A percentile compares a stretch with the other conserved stretches of the same genome.
Evolutionary conservation across 2,113 vertebrate species (phyloP).

Genomic region (Eudyptes chrysolophus): DNA sequence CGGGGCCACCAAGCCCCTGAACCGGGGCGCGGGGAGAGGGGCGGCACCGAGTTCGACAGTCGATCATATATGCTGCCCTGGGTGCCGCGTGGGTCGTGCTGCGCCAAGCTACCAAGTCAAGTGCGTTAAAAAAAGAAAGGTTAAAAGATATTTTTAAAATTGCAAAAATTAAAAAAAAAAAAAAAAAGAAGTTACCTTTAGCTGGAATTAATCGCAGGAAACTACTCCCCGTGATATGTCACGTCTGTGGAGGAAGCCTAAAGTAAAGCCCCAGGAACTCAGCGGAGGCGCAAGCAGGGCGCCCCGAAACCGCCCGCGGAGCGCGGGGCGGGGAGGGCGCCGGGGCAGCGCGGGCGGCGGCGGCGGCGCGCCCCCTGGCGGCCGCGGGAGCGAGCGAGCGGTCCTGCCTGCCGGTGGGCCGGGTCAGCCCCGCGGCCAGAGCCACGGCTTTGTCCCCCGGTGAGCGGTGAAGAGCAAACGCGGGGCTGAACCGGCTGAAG

Average conservation of each 20-base stretch:
- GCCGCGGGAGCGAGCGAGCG: background rate
- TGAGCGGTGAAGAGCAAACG: fast-evolving
- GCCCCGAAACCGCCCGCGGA: background rate
- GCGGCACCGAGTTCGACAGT: background rate
- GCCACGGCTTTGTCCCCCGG: background rate
- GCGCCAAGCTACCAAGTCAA: background rate
- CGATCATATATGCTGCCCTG: background rate
- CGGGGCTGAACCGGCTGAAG: background rate
- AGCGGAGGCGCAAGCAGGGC: background rate
- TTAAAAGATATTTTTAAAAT: background rate
- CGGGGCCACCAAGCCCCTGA: background rate
- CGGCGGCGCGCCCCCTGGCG: background rate
- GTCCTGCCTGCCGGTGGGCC: too few species aligned
- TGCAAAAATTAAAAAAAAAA: background rate
- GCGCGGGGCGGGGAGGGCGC: background rate
- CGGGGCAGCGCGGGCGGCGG: background rate
- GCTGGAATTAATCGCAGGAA: background rate
- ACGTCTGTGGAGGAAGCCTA: background rate
- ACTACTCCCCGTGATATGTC: fast-evolving
- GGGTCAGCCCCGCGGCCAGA: background rate
- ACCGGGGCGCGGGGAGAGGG: too few species aligned
- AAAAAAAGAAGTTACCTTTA: background rate
- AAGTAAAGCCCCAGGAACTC: fast-evolving
- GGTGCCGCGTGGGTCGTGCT: background rate
- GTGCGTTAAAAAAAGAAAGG: background rate